Evolutionary conservation across 1,140 invertebrate genomes (phyloP).

Genomic region (Drosophila kurseongensis): DNA sequence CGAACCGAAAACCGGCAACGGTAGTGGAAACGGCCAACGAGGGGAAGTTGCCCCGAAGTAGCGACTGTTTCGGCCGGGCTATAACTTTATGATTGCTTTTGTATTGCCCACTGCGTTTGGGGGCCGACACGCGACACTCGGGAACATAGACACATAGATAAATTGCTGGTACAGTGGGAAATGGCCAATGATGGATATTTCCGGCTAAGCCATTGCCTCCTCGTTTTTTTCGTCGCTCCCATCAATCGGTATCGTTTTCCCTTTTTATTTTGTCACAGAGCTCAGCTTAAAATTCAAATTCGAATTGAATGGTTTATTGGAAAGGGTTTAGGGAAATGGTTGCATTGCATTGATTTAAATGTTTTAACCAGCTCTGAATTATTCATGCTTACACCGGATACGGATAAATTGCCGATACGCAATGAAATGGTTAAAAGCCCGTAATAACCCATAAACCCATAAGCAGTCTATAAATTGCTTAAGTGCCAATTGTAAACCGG

Average conservation of each 20-base stretch:
- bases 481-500: too few species aligned
- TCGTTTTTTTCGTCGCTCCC: neutral
- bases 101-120: slow-evolving; percentile 60
- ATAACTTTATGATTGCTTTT: slow-evolving; percentile 81
- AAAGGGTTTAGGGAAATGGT: neutral
- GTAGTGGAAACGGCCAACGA: neutral
- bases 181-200: slow-evolving; percentile 39
- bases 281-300: neutral
- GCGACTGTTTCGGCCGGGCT: slow-evolving; percentile 33
- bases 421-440: neutral
- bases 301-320: neutral
- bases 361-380: neutral
- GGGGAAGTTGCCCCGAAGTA: slow-evolving; percentile 5
- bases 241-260: slow-evolving; percentile 5
- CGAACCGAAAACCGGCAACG: neutral
- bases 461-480: too few species aligned
- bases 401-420: neutral
- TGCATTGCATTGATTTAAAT: neutral
- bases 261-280: neutral
- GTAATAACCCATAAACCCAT: too few species aligned
- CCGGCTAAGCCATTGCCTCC: slow-evolving; percentile 17
- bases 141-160: slow-evolving; percentile 42
- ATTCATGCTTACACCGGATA: neutral
- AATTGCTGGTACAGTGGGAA: slow-evolving; percentile 45
- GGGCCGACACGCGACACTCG: slow-evolving; percentile 30